Evolutionary conservation across 2,797 vertebrate species (phyloP).

Genomic region (Oreortyx pictus): DNA sequence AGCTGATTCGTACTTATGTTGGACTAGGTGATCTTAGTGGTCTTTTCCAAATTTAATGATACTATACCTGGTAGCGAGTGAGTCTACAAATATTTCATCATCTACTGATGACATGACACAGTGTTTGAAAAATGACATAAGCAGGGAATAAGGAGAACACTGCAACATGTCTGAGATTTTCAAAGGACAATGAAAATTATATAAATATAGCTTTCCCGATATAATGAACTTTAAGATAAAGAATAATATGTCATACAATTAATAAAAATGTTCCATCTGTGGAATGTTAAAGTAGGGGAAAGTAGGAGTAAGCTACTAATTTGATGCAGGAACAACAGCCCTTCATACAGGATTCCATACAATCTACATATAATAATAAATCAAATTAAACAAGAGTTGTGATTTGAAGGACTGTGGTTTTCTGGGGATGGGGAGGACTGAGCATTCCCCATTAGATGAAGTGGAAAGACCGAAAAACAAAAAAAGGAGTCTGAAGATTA

Average conservation of each 20-base stretch:
- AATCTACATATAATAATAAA: neutral
- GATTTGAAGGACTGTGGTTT: neutral
- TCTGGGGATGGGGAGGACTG: neutral
- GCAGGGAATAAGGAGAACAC: neutral
- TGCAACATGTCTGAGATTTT: neutral
- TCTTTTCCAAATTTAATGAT: too few relatives aligned
- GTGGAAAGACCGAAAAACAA: neutral
- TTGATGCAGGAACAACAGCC: neutral
- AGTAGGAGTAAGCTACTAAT: neutral
- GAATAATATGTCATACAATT: neutral
- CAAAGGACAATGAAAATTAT: neutral
- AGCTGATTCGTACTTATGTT: neutral
- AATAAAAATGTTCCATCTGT: neutral
- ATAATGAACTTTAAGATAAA: neutral
- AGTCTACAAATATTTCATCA: neutral
- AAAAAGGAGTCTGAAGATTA: neutral
- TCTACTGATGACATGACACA: neutral
- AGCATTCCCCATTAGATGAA: neutral
- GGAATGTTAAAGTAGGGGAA: neutral
- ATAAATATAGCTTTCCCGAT: neutral
- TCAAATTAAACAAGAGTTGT: neutral
- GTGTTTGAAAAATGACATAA: fast-evolving
- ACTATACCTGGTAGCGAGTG: neutral
- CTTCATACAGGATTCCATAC: neutral
- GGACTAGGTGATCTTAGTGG: too few relatives aligned